Conservation (phyloP, 1,140 invertebrate species). For the Colletes latitarsis region DNA sequence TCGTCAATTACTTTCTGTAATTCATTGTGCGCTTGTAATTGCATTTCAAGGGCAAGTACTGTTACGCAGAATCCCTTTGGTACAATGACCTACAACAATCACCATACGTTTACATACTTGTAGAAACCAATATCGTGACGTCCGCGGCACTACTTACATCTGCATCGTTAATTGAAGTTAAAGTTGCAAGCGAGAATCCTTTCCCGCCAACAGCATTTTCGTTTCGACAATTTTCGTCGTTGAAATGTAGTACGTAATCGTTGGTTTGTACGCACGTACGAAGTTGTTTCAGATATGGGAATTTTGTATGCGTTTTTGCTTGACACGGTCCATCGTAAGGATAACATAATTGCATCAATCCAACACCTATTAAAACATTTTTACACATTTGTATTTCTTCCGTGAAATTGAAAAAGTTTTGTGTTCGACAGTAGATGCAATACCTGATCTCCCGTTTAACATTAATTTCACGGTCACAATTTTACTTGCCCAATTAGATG, state of each 20-base stretch:
- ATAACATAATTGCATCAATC: slow-evolving; percentile 52
- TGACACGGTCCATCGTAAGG: slow-evolving; percentile 36
- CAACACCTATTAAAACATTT: slow-evolving; percentile 41
- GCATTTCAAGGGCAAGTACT: slow-evolving; percentile 81
- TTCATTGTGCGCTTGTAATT: slow-evolving; percentile 74
- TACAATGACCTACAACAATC: slow-evolving; percentile 75
- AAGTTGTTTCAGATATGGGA: slow-evolving; percentile 7
- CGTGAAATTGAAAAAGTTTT: too few species aligned
- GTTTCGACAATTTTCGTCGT: slow-evolving; percentile 60
- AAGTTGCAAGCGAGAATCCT: slow-evolving; percentile 85
- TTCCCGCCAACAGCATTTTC: slow-evolving; percentile 87
- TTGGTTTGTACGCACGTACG: slow-evolving; percentile 12
- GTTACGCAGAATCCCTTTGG: slow-evolving; percentile 85
- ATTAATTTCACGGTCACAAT: slow-evolving; percentile 52
- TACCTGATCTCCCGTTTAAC: slow-evolving; percentile 58
- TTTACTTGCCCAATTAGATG: slow-evolving; percentile 56
- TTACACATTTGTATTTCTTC: too few species aligned
- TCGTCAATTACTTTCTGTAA: slow-evolving; percentile 60
- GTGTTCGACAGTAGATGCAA: too few species aligned
- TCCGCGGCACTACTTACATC: slow-evolving; percentile 70
- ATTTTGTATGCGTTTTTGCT: neutral
- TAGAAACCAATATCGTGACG: neutral
- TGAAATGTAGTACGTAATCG: slow-evolving; percentile 78
- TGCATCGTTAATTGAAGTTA: slow-evolving; percentile 80
- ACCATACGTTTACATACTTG: neutral